Evolutionary conservation across 1,140 invertebrate genomes (phyloP).

Genomic region (Cyrtorhinus lividipennis): DNA sequence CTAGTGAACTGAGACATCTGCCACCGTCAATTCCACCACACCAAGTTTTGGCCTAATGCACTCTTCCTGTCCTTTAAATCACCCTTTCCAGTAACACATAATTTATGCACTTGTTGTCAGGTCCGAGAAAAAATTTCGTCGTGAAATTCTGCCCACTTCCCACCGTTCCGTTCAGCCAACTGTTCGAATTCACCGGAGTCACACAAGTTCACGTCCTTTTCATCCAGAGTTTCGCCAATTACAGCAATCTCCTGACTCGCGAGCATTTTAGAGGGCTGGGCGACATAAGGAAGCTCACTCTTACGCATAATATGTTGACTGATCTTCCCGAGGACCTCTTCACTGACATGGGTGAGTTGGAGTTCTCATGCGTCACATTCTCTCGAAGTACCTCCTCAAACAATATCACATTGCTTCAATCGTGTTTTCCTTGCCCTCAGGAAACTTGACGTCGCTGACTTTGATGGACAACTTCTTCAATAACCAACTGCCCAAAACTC

Average conservation of each 20-base stretch:
- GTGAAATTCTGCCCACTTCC: slow-evolving; percentile 27
- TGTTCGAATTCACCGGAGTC: slow-evolving; percentile 30
- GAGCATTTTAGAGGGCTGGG: slow-evolving; percentile 37
- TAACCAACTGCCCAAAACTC: slow-evolving; percentile 20
- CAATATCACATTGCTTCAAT: too few species aligned
- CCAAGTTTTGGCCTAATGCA: too few species aligned
- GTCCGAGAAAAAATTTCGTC: not conserved
- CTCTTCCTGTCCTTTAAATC: too few species aligned
- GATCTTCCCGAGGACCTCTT: slow-evolving; percentile 43
- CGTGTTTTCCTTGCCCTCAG: too few species aligned
- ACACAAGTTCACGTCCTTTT: slow-evolving; percentile 31
- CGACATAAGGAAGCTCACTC: slow-evolving; percentile 32
- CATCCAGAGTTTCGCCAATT: slow-evolving; percentile 34
- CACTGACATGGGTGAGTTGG: slow-evolving; percentile 29
- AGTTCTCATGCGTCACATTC: too few species aligned
- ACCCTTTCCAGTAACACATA: too few species aligned
- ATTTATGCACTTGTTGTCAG: not conserved
- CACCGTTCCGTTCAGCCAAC: slow-evolving; percentile 24
- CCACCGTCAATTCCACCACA: too few species aligned
- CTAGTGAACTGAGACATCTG: not conserved
- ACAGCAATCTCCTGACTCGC: slow-evolving; percentile 33
- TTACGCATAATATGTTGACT: slow-evolving; percentile 35
- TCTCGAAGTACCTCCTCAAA: too few species aligned
- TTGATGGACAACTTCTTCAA: slow-evolving; percentile 41
- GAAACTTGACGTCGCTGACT: slow-evolving; percentile 40